A percentile compares a stretch with the other conserved stretches of the same genome.
Evolutionary conservation across 2,888 invertebrate species (phyloP).

Genomic region (Drosophila picticornis): DNA sequence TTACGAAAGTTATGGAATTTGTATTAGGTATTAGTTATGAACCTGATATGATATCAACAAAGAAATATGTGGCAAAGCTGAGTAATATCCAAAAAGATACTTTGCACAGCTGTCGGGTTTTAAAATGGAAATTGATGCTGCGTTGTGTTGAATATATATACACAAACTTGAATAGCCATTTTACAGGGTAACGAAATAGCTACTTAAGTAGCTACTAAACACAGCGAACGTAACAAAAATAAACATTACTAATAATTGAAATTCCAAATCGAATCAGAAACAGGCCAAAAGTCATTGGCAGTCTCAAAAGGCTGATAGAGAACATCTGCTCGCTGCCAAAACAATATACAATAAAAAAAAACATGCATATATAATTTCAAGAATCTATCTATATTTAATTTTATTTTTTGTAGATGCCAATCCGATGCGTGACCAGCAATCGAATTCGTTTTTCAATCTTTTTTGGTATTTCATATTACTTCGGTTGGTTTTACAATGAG

Average conservation of each 20-base stretch:
- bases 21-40: background rate
- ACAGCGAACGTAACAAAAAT: constrained; percentile 41
- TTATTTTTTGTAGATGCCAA: constrained; percentile 11
- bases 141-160: background rate
- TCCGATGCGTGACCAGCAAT: constrained; percentile 65
- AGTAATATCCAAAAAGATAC: background rate
- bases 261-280: constrained; percentile 45
- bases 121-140: background rate
- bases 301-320: constrained; percentile 35
- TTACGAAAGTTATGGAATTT: background rate
- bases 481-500: background rate
- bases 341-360: constrained; percentile 15
- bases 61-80: background rate
- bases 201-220: background rate
- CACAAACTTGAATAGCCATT: background rate
- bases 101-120: rapidly evolving
- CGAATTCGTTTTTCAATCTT: constrained; percentile 56
- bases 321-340: constrained; percentile 57
- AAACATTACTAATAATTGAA: constrained; percentile 50
- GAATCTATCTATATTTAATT: constrained; percentile 18
- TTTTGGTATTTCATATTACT: constrained; percentile 29
- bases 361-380: constrained; percentile 13
- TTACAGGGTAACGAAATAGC: background rate
- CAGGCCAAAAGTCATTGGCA: constrained; percentile 41
- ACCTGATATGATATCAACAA: background rate